phyloP scores from a whole-genome alignment of 2,797 vertebrate genomes.

The Alauda arvensis region DNA sequence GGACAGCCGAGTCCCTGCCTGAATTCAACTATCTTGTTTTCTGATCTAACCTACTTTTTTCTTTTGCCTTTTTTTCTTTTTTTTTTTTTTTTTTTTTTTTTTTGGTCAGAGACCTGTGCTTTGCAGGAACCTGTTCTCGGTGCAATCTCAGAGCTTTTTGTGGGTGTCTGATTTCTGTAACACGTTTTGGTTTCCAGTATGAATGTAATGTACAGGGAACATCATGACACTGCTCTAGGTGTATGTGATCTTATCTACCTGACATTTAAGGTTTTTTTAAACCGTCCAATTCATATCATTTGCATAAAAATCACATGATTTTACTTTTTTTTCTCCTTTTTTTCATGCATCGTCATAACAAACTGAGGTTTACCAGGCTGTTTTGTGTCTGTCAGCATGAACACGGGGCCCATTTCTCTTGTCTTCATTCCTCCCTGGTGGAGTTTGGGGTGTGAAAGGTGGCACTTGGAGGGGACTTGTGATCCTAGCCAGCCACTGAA shows the following conservation, averaged over 20 bases:
- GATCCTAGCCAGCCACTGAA: neutral
- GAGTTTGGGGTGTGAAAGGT: neutral
- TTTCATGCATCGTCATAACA: slow-evolving; percentile 32
- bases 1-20: slow-evolving; percentile 32
- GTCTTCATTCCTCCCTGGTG: neutral
- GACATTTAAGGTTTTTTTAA: slow-evolving; percentile 37
- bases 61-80: neutral
- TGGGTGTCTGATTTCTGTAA: slow-evolving; percentile 38
- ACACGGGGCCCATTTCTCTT: rapidly evolving
- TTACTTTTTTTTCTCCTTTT: neutral
- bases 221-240: slow-evolving; percentile 36
- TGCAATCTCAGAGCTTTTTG: slow-evolving; percentile 22
- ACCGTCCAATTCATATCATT: slow-evolving; percentile 24
- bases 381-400: neutral
- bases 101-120: neutral
- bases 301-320: slow-evolving; percentile 53
- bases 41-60: slow-evolving; percentile 51
- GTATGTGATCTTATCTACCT: slow-evolving; percentile 52
- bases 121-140: slow-evolving; percentile 32
- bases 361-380: neutral
- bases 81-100: neutral
- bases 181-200: slow-evolving; percentile 36
- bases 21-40: slow-evolving; percentile 50
- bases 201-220: neutral
- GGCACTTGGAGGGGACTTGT: neutral